Evolutionary conservation across 2,888 invertebrate genomes (phyloP).

Genomic region (Macaria liturata): DNA sequence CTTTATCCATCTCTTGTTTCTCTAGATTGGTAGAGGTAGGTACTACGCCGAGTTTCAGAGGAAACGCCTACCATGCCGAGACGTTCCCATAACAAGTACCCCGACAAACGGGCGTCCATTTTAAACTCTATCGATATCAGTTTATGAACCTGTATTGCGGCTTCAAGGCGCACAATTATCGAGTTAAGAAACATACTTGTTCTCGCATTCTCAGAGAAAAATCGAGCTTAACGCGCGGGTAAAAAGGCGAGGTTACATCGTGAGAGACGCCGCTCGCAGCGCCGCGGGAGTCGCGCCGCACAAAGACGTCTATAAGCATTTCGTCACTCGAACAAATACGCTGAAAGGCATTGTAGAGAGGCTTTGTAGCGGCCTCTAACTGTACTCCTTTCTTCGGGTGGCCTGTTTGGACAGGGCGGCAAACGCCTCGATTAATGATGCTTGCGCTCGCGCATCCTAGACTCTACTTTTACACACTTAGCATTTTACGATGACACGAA

Average conservation of each 20-base stretch:
- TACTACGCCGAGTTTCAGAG: constrained; percentile 54
- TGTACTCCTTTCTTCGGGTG: constrained; percentile 60
- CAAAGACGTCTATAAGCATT: constrained; percentile 65
- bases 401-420: constrained; percentile 64
- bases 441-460: constrained; percentile 28
- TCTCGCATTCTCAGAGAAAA: constrained; percentile 36
- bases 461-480: constrained; percentile 41
- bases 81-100: constrained; percentile 50
- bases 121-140: constrained; percentile 39
- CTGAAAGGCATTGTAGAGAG: constrained; percentile 66
- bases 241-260: constrained; percentile 44
- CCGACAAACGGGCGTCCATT: constrained; percentile 32
- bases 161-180: constrained; percentile 28
- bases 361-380: constrained; percentile 60
- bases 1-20: constrained; percentile 40
- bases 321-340: constrained; percentile 67
- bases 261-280: constrained; percentile 35
- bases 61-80: constrained; percentile 68
- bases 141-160: constrained; percentile 32
- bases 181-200: constrained; percentile 45
- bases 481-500: constrained; percentile 37
- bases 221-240: constrained; percentile 38
- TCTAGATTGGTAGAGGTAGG: constrained; percentile 41
- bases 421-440: constrained; percentile 69
- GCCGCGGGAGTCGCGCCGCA: constrained; percentile 57